A percentile compares a stretch with the other conserved stretches of the same genome.
These are phyloP conservation scores for Rhodophaea formosa DNA, from an alignment of 2,888 invertebrate genomes.

Conservation along the genomic window DNA sequence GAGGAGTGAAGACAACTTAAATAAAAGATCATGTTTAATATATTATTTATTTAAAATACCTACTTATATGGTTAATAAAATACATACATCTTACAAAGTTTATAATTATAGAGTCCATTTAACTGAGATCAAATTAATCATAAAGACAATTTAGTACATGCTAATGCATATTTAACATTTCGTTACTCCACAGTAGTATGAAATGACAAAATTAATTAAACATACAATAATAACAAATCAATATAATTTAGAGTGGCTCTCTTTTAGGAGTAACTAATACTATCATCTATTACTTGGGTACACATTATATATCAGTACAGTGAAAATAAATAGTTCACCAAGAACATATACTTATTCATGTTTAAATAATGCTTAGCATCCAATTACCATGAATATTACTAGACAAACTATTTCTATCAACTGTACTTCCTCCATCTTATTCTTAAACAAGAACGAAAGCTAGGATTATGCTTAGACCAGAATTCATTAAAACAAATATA, in stretches of 20 bases:
- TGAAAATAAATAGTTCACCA: not conserved
- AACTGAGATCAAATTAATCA: constrained; percentile 10
- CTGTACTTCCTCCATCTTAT: not conserved
- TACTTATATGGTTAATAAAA: not conserved
- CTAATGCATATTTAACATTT: constrained; percentile 1
- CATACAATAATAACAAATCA: not conserved
- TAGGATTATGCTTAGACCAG: too few species aligned
- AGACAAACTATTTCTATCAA: not conserved
- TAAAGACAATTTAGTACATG: not conserved
- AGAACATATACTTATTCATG: not conserved
- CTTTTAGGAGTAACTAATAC: constrained; percentile 1
- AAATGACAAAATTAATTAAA: not conserved
- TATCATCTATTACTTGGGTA: not conserved
- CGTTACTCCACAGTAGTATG: not conserved
- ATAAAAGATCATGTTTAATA: not conserved
- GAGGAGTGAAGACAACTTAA: not conserved
- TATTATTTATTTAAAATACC: constrained; percentile 8
- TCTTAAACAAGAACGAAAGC: too few species aligned
- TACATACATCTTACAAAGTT: not conserved
- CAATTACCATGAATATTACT: not conserved
- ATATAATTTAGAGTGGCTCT: not conserved
- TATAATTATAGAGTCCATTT: constrained; percentile 6
- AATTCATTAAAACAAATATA: too few species aligned
- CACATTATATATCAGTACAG: not conserved
- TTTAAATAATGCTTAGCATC: not conserved